These are phyloP conservation scores for Galaxea fascicularis DNA, from an alignment of 92 coral and sea anemone genomes.

Conservation along the genomic window DNA sequence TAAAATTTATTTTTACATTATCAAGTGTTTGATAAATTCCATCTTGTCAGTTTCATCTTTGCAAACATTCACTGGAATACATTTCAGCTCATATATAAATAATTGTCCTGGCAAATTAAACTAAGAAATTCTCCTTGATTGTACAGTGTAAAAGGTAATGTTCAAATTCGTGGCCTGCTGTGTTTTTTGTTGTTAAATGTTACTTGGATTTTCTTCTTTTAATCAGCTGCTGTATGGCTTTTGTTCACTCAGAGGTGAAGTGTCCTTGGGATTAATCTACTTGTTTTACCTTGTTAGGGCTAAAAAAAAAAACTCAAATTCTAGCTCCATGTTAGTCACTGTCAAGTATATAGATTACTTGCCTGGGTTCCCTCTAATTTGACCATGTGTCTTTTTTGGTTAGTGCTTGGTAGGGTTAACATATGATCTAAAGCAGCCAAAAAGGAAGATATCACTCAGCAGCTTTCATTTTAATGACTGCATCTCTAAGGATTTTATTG, in stretches of 20 bases:
- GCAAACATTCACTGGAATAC: too few relatives aligned
- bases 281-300: too few relatives aligned
- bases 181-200: conserved; percentile 13
- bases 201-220: background rate
- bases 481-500: background rate
- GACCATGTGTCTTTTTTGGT: too few relatives aligned
- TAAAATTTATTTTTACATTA: background rate
- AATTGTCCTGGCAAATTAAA: background rate
- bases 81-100: background rate
- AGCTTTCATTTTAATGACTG: background rate
- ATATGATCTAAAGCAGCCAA: background rate
- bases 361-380: too few relatives aligned
- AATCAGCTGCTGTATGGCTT: too few relatives aligned
- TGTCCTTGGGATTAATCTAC: too few relatives aligned
- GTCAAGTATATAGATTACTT: too few relatives aligned
- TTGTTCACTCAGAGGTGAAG: background rate
- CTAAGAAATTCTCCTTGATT: background rate
- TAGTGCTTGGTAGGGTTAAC: too few relatives aligned
- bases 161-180: background rate
- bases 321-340: too few relatives aligned
- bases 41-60: too few relatives aligned
- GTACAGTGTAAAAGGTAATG: background rate
- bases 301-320: too few relatives aligned
- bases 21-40: background rate
- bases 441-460: background rate